phyloP scores from a whole-genome alignment of 2,113 vertebrate genomes.

The Apteryx mantelli region DNA sequence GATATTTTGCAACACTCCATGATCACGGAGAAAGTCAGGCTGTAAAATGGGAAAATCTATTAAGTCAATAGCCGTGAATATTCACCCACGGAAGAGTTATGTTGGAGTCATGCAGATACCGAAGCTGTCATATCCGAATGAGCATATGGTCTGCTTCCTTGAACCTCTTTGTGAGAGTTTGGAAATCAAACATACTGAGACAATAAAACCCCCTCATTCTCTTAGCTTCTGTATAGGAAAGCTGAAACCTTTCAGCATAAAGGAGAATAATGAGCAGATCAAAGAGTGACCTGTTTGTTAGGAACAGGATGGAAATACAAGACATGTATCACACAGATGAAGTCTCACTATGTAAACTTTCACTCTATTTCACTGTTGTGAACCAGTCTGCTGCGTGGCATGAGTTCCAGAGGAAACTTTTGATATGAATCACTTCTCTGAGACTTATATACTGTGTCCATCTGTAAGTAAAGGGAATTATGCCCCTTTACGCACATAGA shows the following conservation, averaged over 20 bases:
- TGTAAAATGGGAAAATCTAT: not conserved
- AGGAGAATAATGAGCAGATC: slow-evolving; percentile 49
- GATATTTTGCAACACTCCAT: not conserved
- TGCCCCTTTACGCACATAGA: not conserved
- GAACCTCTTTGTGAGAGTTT: not conserved
- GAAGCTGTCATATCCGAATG: not conserved
- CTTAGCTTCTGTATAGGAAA: slow-evolving; percentile 51
- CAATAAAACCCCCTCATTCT: slow-evolving; percentile 37
- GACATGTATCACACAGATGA: slow-evolving; percentile 17
- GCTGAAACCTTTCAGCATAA: slow-evolving; percentile 56
- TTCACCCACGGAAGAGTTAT: not conserved
- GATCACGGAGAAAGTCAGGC: not conserved
- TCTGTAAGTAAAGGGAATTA: not conserved
- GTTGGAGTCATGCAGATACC: not conserved
- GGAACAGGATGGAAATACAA: slow-evolving; percentile 44
- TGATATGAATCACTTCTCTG: slow-evolving; percentile 24
- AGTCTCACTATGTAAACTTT: slow-evolving; percentile 43
- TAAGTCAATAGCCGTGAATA: not conserved
- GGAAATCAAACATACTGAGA: slow-evolving; percentile 35
- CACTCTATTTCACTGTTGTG: not conserved
- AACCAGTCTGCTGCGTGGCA: not conserved
- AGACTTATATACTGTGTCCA: not conserved
- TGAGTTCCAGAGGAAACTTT: slow-evolving; percentile 10
- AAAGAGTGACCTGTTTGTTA: slow-evolving; percentile 41
- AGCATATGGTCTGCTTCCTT: slow-evolving; percentile 55